phyloP scores from a whole-genome alignment of 2,888 invertebrate species.

The Sialis fuliginosa region DNA sequence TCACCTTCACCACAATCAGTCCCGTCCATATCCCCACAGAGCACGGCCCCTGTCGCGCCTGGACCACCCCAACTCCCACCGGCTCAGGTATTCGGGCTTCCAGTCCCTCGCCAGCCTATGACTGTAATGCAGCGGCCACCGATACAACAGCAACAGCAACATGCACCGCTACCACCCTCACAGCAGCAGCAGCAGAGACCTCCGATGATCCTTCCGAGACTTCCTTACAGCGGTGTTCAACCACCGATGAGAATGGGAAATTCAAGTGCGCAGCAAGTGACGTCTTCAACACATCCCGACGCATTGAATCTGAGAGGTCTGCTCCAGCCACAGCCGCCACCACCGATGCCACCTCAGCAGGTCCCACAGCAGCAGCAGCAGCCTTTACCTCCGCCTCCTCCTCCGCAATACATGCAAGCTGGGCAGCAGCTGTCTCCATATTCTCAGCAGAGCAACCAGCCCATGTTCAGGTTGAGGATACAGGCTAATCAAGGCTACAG shows the following conservation, averaged over 20 bases:
- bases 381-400: not conserved
- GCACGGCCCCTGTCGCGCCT: constrained; percentile 17
- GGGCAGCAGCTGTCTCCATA: constrained; percentile 25
- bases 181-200: constrained; percentile 17
- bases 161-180: not conserved
- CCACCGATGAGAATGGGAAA: not conserved
- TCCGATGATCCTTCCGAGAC: constrained; percentile 11
- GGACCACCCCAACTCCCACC: constrained; percentile 22
- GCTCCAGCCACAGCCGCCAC: constrained; percentile 22
- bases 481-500: constrained; percentile 19
- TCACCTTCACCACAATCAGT: constrained; percentile 8
- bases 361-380: constrained; percentile 16
- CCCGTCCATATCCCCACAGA: constrained; percentile 10
- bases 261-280: constrained; percentile 17
- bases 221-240: constrained; percentile 12
- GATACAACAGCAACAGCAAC: constrained; percentile 13
- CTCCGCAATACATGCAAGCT: constrained; percentile 11
- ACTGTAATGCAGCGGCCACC: constrained; percentile 22
- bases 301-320: constrained; percentile 22
- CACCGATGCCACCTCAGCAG: constrained; percentile 18
- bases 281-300: constrained; percentile 42
- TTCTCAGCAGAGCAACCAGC: constrained; percentile 11
- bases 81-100: constrained; percentile 8
- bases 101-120: constrained; percentile 15
- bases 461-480: constrained; percentile 10